Conservation (phyloP, 2,113 vertebrate species). For the Spheniscus mendiculus region DNA sequence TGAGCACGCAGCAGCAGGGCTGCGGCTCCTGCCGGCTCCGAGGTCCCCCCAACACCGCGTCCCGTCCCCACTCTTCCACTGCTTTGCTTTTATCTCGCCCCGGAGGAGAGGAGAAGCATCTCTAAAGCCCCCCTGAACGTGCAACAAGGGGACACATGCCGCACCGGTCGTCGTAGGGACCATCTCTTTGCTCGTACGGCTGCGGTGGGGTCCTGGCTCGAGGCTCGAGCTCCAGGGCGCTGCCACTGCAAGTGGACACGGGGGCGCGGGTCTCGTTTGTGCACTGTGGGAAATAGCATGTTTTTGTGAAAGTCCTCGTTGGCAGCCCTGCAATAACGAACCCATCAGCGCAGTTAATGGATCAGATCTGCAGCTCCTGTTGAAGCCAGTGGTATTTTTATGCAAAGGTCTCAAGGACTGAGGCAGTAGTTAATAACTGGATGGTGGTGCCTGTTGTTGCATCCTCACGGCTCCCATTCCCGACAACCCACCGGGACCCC, state of each 20-base stretch:
- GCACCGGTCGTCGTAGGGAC: rapidly evolving
- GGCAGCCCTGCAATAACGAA: slow-evolving; percentile 1
- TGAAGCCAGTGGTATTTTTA: not conserved
- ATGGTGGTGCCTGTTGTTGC: not conserved
- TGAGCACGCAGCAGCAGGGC: not conserved
- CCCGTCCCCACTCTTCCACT: not conserved
- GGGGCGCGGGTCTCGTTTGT: not conserved
- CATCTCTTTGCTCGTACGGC: rapidly evolving
- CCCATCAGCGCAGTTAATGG: not conserved
- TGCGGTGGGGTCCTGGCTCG: not conserved
- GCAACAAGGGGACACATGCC: rapidly evolving
- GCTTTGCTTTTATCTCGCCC: not conserved
- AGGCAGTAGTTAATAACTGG: not conserved
- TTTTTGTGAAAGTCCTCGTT: not conserved
- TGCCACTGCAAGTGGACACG: not conserved
- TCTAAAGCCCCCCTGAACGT: not conserved
- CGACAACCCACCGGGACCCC: rapidly evolving
- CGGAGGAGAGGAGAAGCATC: not conserved
- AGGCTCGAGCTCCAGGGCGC: not conserved
- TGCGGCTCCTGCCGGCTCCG: rapidly evolving
- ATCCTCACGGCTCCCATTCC: not conserved
- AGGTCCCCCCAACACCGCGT: rapidly evolving
- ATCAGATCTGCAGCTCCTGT: not conserved
- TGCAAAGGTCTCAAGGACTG: not conserved
- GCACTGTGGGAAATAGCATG: too few relatives aligned